A percentile compares a stretch with the other conserved stretches of the same genome.
Conservation (phyloP, 2,797 vertebrate species). For the Phalanger gymnotis region DNA sequence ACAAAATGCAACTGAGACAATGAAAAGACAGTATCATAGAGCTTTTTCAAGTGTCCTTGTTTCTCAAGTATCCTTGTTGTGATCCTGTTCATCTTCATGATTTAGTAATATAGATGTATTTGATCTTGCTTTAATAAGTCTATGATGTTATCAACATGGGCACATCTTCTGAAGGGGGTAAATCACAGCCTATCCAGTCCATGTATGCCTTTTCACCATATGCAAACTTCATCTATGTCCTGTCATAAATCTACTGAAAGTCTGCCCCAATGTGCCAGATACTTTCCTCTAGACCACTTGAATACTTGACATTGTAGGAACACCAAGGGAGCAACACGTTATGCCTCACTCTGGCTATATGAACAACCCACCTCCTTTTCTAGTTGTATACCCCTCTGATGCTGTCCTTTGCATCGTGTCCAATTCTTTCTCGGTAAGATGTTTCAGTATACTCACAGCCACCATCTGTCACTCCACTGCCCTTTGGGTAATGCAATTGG, state of each 20-base stretch:
- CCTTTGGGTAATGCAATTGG: background rate
- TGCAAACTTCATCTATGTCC: background rate
- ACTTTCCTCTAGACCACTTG: background rate
- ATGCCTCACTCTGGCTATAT: background rate
- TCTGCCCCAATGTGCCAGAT: background rate
- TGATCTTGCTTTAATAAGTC: background rate
- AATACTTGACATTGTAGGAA: background rate
- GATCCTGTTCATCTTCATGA: background rate
- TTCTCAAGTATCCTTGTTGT: background rate
- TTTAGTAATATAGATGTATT: background rate
- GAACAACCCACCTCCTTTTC: background rate
- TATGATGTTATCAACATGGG: background rate
- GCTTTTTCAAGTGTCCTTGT: background rate
- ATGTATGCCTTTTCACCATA: background rate
- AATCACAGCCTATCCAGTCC: background rate
- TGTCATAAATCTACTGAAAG: background rate
- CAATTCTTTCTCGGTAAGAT: background rate
- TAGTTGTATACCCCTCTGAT: background rate
- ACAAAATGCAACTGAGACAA: background rate
- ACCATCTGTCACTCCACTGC: background rate
- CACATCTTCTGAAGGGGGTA: background rate
- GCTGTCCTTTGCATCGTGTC: background rate
- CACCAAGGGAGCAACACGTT: background rate
- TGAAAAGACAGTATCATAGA: background rate
- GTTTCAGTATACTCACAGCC: background rate